Evolutionary conservation across 2,888 invertebrate species (phyloP).

Genomic region (Copidosoma aretas): DNA sequence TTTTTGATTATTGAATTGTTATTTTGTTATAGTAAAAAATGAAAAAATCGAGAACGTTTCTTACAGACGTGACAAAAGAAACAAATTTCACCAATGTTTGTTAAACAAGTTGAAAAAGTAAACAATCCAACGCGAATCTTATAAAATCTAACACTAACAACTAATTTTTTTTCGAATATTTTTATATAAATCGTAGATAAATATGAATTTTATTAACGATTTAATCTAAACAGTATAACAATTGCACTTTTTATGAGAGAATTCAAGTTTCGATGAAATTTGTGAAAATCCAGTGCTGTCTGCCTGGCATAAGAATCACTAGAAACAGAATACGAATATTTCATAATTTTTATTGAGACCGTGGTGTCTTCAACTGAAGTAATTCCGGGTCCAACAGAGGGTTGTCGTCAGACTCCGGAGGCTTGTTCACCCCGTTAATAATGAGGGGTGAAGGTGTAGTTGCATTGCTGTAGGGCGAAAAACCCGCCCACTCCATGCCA

Average conservation of each 20-base stretch:
- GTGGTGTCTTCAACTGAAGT: conserved; percentile 58
- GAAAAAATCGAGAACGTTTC: conserved; percentile 19
- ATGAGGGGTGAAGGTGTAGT: conserved; percentile 57
- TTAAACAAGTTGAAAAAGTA: conserved; percentile 1
- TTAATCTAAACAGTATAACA: not conserved
- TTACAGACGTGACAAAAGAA: conserved; percentile 13
- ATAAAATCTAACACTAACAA: conserved; percentile 6
- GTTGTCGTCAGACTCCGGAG: conserved; percentile 56
- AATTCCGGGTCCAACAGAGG: conserved; percentile 59
- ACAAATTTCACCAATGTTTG: conserved; percentile 20
- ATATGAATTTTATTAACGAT: not conserved
- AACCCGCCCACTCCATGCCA: conserved; percentile 63
- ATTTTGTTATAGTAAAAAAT: conserved; percentile 26
- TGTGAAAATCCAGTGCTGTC: not conserved
- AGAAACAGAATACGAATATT: too few relatives aligned
- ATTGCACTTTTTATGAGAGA: conserved; percentile 7
- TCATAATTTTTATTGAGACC: conserved; percentile 50
- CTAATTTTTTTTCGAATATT: not conserved
- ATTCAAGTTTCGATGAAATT: not conserved
- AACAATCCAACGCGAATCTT: conserved; percentile 9
- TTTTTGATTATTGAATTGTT: conserved; percentile 15
- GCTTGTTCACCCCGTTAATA: conserved; percentile 57
- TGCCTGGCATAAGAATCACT: too few relatives aligned
- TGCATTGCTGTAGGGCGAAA: conserved; percentile 56
- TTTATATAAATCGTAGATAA: not conserved